Conservation (phyloP, 2,888 invertebrate genomes). For the Patella ulyssiponensis region DNA sequence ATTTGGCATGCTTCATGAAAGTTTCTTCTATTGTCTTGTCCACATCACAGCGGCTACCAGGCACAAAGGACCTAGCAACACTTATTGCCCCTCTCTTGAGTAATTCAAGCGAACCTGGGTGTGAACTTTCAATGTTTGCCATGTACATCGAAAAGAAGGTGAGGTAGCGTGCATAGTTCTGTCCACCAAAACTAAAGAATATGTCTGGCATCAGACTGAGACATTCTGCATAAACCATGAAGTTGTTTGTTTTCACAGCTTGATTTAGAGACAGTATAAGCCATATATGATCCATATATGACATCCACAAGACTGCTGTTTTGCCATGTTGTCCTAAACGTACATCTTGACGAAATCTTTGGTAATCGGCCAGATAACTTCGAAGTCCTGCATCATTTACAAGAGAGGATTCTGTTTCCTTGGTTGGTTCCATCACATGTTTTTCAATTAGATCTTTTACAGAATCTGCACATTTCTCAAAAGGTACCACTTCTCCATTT, state of each 20-base stretch:
- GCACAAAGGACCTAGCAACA: slow-evolving; percentile 45
- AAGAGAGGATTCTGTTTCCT: slow-evolving; percentile 12
- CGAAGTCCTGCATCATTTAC: slow-evolving; percentile 13
- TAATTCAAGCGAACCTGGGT: slow-evolving; percentile 36
- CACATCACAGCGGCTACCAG: slow-evolving; percentile 41
- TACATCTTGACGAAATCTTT: slow-evolving; percentile 13
- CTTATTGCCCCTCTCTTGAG: slow-evolving; percentile 39
- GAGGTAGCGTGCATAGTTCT: slow-evolving; percentile 42
- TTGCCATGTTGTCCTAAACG: slow-evolving; percentile 25
- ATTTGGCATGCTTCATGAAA: slow-evolving; percentile 19
- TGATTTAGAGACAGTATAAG: slow-evolving; percentile 29
- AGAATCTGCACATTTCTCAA: neutral
- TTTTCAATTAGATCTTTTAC: neutral
- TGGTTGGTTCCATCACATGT: neutral
- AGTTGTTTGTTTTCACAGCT: slow-evolving; percentile 36
- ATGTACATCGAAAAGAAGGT: slow-evolving; percentile 35
- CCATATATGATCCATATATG: slow-evolving; percentile 39
- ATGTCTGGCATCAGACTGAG: slow-evolving; percentile 33
- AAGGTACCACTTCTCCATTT: neutral
- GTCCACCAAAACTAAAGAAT: slow-evolving; percentile 42
- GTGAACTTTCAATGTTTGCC: slow-evolving; percentile 40
- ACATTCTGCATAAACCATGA: slow-evolving; percentile 27
- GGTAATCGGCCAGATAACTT: slow-evolving; percentile 15
- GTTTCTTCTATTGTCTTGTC: slow-evolving; percentile 40
- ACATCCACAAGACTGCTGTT: slow-evolving; percentile 37